These are phyloP conservation scores for Trachelus iudaicus DNA, from an alignment of 2,888 invertebrate genomes.

Conservation along the genomic window DNA sequence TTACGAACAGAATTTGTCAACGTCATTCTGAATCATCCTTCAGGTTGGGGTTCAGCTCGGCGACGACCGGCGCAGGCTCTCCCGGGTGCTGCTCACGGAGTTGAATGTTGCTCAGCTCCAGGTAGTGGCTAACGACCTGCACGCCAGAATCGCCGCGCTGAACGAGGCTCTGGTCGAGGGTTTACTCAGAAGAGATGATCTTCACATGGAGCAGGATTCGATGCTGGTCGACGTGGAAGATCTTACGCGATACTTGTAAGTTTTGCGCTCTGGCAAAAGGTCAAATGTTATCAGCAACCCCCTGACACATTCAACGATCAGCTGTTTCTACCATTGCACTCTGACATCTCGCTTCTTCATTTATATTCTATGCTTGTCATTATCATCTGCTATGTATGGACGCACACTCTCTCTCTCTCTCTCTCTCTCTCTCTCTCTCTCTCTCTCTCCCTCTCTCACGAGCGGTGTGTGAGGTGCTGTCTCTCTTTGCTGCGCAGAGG, in stretches of 20 bases:
- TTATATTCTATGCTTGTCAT: not conserved
- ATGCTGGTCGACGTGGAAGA: constrained; percentile 98
- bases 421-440: constrained; percentile 39
- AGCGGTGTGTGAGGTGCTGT: constrained; percentile 46
- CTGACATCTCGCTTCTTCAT: not conserved
- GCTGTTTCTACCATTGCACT: not conserved
- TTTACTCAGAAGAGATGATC: constrained; percentile 91
- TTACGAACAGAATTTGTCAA: not conserved
- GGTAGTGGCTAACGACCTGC: constrained; percentile 94
- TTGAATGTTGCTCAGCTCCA: constrained; percentile 95
- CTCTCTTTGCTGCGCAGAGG: constrained; percentile 54
- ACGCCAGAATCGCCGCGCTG: constrained; percentile 91
- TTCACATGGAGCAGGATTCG: constrained; percentile 98
- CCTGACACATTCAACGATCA: not conserved
- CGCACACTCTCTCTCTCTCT: not conserved
- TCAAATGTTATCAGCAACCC: not conserved
- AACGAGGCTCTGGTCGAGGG: constrained; percentile 92
- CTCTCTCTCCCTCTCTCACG: constrained; percentile 45
- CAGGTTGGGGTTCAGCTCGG: constrained; percentile 85
- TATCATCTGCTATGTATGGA: not conserved
- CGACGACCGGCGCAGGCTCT: constrained; percentile 84
- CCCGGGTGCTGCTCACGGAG: constrained; percentile 86
- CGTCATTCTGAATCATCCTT: constrained; percentile 17
- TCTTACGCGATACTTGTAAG: constrained; percentile 89
- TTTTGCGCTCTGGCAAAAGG: constrained; percentile 29